These are phyloP conservation scores for Eidolon helvum DNA, from an alignment of 2,113 vertebrate genomes.

Conservation along the genomic window DNA sequence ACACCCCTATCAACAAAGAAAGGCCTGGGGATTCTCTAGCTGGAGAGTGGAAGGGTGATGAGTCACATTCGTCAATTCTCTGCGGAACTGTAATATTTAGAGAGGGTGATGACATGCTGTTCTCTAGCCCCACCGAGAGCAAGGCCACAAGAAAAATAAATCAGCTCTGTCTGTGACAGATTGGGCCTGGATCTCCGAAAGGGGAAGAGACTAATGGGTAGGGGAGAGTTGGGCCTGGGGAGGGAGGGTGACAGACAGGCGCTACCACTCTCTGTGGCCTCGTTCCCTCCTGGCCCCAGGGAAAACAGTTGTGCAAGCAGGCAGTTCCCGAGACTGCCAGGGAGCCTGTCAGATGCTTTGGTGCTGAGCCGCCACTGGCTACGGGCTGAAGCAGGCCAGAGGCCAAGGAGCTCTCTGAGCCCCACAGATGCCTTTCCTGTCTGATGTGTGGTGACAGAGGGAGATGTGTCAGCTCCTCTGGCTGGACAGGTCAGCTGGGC, in stretches of 20 bases:
- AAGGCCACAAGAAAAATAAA: constrained; percentile 58
- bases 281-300: neutral
- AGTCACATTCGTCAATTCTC: constrained; percentile 59
- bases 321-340: neutral
- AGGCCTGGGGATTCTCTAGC: constrained; percentile 41
- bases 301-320: neutral
- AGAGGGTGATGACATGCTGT: constrained; percentile 59
- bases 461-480: constrained; percentile 94
- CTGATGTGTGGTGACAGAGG: constrained; percentile 91
- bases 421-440: neutral
- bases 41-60: constrained; percentile 22
- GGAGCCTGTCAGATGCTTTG: neutral
- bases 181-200: neutral
- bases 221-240: neutral
- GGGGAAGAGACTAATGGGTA: neutral
- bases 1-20: neutral
- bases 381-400: neutral
- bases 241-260: neutral
- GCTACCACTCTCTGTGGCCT: neutral
- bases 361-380: neutral
- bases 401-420: neutral
- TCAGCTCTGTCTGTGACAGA: neutral
- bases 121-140: constrained; percentile 35
- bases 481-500: constrained; percentile 80
- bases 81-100: constrained; percentile 44